Conservation (phyloP, 2,888 invertebrate species). For the Syrphus vitripennis region DNA sequence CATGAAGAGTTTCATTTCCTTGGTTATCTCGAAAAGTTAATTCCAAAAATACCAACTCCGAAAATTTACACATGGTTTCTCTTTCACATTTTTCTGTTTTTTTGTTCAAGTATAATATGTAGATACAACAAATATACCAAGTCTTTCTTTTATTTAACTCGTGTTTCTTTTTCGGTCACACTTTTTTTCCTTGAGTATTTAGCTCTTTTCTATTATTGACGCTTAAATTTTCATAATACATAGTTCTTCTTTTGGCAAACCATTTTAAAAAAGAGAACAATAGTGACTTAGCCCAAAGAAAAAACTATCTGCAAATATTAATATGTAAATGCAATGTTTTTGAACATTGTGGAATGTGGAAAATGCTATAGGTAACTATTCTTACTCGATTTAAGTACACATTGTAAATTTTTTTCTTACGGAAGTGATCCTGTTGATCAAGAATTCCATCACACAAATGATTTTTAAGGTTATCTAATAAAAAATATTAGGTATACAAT, state of each 20-base stretch:
- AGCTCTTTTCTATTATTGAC: not conserved
- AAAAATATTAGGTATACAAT: too few species aligned
- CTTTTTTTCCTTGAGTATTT: not conserved
- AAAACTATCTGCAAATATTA: not conserved
- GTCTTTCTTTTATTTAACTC: slow-evolving; percentile 31
- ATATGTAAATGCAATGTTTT: too few species aligned
- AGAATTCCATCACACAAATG: too few species aligned
- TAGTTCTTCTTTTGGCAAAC: not conserved
- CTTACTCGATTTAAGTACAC: too few species aligned
- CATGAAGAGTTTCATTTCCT: slow-evolving; percentile 65
- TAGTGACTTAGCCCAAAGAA: not conserved
- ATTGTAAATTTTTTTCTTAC: too few species aligned
- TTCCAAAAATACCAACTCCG: slow-evolving; percentile 66
- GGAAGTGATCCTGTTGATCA: too few species aligned
- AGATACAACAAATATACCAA: slow-evolving; percentile 12
- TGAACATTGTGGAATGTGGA: too few species aligned
- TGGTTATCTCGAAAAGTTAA: slow-evolving; percentile 70
- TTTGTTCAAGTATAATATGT: too few species aligned
- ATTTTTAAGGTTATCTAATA: too few species aligned
- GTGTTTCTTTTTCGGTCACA: slow-evolving; percentile 1
- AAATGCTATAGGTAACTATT: too few species aligned
- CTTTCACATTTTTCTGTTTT: slow-evolving; percentile 28
- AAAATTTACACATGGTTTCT: slow-evolving; percentile 69
- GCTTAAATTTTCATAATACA: not conserved
- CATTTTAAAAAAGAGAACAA: not conserved